Evolutionary conservation across 1,140 invertebrate species (phyloP).

Genomic region (Piezodorus guildinii): DNA sequence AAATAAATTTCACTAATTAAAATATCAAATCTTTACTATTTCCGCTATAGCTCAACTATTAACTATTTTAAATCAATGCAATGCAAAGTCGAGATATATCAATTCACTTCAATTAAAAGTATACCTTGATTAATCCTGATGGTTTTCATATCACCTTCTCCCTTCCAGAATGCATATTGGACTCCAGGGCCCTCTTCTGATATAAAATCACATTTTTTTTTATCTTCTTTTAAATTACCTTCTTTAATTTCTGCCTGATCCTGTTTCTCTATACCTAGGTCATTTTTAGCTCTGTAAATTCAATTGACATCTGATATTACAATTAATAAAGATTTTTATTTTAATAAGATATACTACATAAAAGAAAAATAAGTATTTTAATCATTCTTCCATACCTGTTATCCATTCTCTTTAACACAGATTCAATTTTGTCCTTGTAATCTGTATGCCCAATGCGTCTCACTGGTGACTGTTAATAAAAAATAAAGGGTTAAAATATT

Average conservation of each 20-base stretch:
- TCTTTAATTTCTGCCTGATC: slow-evolving; percentile 1
- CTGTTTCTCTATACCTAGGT: slow-evolving; percentile 8
- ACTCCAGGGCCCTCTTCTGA: slow-evolving; percentile 25
- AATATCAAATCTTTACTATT: too few species aligned
- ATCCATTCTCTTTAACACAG: not conserved
- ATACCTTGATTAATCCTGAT: slow-evolving; percentile 34
- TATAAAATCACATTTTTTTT: slow-evolving; percentile 3
- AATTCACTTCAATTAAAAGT: not conserved
- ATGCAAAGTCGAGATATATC: too few species aligned
- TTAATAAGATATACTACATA: not conserved
- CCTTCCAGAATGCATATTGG: slow-evolving; percentile 40
- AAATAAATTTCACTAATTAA: too few species aligned
- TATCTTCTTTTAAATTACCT: slow-evolving; percentile 6
- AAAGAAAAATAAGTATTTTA: not conserved
- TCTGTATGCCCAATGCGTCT: not conserved
- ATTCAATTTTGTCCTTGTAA: not conserved
- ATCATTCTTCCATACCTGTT: not conserved
- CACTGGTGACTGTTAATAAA: not conserved
- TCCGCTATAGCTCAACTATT: too few species aligned
- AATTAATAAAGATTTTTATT: not conserved
- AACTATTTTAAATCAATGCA: too few species aligned
- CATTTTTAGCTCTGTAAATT: not conserved
- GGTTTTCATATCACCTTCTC: slow-evolving; percentile 33
- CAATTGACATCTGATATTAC: not conserved
- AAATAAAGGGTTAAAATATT: not conserved